A percentile compares a stretch with the other conserved stretches of the same genome.
Evolutionary conservation across 1,140 invertebrate genomes (phyloP).

Genomic region (Tetragonula clypearis): DNA sequence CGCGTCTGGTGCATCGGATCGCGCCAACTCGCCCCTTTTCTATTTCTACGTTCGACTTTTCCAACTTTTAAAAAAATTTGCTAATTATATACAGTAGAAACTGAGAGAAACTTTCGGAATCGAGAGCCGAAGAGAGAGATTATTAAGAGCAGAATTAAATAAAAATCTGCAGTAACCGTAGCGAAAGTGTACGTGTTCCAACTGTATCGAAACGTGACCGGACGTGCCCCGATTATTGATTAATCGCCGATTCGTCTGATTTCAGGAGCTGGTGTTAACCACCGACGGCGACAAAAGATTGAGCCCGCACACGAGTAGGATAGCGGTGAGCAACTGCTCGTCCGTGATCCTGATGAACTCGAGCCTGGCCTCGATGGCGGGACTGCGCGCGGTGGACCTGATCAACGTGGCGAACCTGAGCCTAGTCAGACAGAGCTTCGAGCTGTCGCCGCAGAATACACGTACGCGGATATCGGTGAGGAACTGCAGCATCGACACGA

Average conservation of each 20-base stretch:
- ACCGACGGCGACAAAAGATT: constrained; percentile 83
- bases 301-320: constrained; percentile 81
- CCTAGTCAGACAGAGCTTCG: constrained; percentile 76
- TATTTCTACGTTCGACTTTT: constrained; percentile 7
- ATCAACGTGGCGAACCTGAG: constrained; percentile 80
- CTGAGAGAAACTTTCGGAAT: too few species aligned
- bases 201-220: too few species aligned
- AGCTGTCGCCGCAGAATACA: constrained; percentile 69
- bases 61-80: background rate
- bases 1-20: background rate
- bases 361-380: constrained; percentile 78
- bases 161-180: too few species aligned
- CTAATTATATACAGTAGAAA: background rate
- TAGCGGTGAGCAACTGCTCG: constrained; percentile 82
- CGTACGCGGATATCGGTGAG: constrained; percentile 74
- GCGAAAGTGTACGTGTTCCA: too few species aligned
- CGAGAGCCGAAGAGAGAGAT: too few species aligned
- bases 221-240: background rate
- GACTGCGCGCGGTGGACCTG: constrained; percentile 80
- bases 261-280: constrained; percentile 83
- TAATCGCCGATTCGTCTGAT: background rate
- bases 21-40: background rate
- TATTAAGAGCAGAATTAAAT: too few species aligned
- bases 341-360: constrained; percentile 82
- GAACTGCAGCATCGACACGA: constrained; percentile 81